Evolutionary conservation across 1,140 invertebrate genomes (phyloP).

Genomic region (Macrotrachela quadricornifera): DNA sequence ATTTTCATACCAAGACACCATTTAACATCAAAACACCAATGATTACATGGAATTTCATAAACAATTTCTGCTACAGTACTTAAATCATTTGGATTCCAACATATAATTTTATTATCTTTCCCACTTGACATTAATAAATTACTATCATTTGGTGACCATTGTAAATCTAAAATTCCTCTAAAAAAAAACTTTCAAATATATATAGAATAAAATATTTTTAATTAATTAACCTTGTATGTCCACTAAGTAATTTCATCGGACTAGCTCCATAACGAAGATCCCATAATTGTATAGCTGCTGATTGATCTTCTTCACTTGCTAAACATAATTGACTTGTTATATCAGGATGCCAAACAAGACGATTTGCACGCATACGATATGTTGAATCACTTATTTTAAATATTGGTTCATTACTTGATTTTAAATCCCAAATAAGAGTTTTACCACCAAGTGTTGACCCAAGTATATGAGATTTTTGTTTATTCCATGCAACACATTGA

Average conservation of each 20-base stretch:
- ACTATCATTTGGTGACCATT: constrained; percentile 66
- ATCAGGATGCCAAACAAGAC: constrained; percentile 71
- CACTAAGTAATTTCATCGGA: constrained; percentile 56
- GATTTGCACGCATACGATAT: constrained; percentile 39
- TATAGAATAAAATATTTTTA: too few species aligned
- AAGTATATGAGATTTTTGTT: constrained; percentile 79
- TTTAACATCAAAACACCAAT: constrained; percentile 64
- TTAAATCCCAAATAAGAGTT: constrained; percentile 79
- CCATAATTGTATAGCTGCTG: constrained; percentile 75
- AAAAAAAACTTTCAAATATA: too few species aligned
- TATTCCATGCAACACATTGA: constrained; percentile 70
- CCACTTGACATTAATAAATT: constrained; percentile 70
- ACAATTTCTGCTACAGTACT: constrained; percentile 42
- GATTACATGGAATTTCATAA: constrained; percentile 56
- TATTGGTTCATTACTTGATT: constrained; percentile 72
- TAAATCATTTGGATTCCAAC: constrained; percentile 71
- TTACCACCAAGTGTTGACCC: constrained; percentile 68
- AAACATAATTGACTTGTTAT: constrained; percentile 77
- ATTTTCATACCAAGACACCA: constrained; percentile 39
- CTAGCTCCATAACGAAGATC: constrained; percentile 68
- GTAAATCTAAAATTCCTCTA: constrained; percentile 60
- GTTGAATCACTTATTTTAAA: constrained; percentile 61
- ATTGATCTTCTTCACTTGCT: constrained; percentile 75
- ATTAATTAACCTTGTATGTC: constrained; percentile 37
- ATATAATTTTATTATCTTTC: constrained; percentile 68